Evolutionary conservation across 2,797 vertebrate species (phyloP), one percentile per base, ranked within the genome.

Genomic region (Clarias pachynema): DNA sequence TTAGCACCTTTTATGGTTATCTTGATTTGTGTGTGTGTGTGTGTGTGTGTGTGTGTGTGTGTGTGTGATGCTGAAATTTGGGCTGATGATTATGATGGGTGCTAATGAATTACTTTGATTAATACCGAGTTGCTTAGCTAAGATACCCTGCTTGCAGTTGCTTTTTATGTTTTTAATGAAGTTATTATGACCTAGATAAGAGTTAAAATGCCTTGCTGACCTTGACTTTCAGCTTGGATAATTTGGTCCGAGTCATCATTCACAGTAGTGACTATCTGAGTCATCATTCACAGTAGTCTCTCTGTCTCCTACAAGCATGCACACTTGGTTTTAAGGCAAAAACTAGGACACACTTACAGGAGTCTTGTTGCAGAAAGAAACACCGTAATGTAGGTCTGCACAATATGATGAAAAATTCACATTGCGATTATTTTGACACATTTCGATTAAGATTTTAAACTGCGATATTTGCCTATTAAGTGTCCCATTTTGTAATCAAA

Each of bases 1-100:
- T 63, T 29, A 82, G 66, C 77, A 89, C 84, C 88, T 85, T 89
- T 83, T 89, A 87, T 89, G 85, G 85, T 84, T 69, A 72, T 53
- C 29, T 29, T 79, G 86, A 60, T 86, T 85, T 83, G 75, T 31
- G 37, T 83, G 85, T 82, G 72, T 49, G 79, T 26, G 73, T 82
- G 77, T 53, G 59, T 84, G 82, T 34, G 31, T 69, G 56, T 60
- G 79, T 37, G 40, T n/a, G 40, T 53, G 59, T 84, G 82, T 31
- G 31, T 69, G 56, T 59, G 79, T 37, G 40, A 37, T 78, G 77
- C 18, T 44, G n/a, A 31, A 16, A 29, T 70, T 79, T 44, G 62
- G 77, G 20, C 22, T 26, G 22, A 72, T 83, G 65, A 83, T 73
- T 79, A 66, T 79, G 78, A 84, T 44, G 15, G 59, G 65, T 34